Evolutionary conservation across 1,140 invertebrate genomes (phyloP), one percentile per base, ranked within the genome.

Genomic region (Oedothorax gibbosus): DNA sequence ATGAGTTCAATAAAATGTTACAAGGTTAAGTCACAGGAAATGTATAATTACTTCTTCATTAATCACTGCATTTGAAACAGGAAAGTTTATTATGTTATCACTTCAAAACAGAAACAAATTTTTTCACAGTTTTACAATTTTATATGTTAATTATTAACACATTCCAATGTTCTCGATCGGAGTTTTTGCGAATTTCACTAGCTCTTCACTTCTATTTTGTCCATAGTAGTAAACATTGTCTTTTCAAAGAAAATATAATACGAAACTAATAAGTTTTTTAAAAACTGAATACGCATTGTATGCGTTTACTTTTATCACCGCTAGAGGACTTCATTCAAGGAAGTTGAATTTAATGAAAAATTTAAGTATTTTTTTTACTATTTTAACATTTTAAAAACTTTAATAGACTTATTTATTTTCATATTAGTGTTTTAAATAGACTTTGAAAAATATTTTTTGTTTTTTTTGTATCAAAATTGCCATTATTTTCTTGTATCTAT

Each of bases 211-310:
- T 60, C 56, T 12, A 75, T 75, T 21, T 21, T 62, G 18, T 35
- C 35, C 35, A 35, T 35, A 35, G 35, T 75, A 51, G 72, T 75
- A 75, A 75, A 75, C 72, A 75, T 75, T 75, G 72, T 75, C 54
- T 57, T 60, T 56, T 20, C 72, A 57, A 7, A 75, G 72, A 75
- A 75, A 75, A 75, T n/a, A 75, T 75, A 35, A 35, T 35, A 57
- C 49, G 54, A 57, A 35, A 57, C 10, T 57, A 75, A 35, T 35
- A 35, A 35, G 35, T 35, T 35, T 35, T 35, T 35, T 35, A 35
- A 35, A 35, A 35, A 35, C 35, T 35, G 35, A 35, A 35, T 35
- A 35, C 35, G 35, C 35, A 35, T 35, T 35, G 35, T 5, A 35
- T 35, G 35, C 35, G 35, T 35, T 35, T 35, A 35, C 35, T 35